Conservation (phyloP, 92 coral and sea anemone genomes). For the Paragorgia papillata region DNA sequence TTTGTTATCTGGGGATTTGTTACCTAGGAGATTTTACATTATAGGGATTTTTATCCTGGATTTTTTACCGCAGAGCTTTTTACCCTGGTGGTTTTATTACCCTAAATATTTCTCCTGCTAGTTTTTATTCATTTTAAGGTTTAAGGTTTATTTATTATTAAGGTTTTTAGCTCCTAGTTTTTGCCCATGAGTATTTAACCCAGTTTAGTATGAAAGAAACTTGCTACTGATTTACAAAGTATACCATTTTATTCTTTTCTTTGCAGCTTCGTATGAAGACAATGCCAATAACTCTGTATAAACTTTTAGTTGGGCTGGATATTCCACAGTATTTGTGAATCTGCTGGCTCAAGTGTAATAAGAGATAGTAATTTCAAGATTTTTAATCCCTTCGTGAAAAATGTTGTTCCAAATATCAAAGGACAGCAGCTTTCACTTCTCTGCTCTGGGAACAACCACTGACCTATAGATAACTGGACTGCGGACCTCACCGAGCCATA, state of each 20-base stretch:
- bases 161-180: neutral
- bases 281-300: constrained; percentile 98
- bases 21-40: no score
- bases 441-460: no score
- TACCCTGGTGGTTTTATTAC: neutral
- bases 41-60: no score
- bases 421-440: no score
- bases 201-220: no score
- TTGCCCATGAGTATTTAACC: no score
- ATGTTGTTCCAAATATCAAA: no score
- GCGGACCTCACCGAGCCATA: no score
- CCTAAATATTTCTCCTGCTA: neutral
- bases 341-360: neutral
- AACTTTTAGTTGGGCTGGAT: constrained; percentile 91
- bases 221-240: neutral
- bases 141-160: neutral
- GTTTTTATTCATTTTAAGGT: neutral
- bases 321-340: constrained; percentile 81
- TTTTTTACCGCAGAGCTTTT: no score
- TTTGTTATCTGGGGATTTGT: no score
- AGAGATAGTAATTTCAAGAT: neutral
- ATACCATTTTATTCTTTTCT: constrained; percentile 2
- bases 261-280: constrained; percentile 95
- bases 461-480: no score
- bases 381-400: no score